Evolutionary conservation across 2,113 vertebrate species (phyloP).

Genomic region (Lynx canadensis): DNA sequence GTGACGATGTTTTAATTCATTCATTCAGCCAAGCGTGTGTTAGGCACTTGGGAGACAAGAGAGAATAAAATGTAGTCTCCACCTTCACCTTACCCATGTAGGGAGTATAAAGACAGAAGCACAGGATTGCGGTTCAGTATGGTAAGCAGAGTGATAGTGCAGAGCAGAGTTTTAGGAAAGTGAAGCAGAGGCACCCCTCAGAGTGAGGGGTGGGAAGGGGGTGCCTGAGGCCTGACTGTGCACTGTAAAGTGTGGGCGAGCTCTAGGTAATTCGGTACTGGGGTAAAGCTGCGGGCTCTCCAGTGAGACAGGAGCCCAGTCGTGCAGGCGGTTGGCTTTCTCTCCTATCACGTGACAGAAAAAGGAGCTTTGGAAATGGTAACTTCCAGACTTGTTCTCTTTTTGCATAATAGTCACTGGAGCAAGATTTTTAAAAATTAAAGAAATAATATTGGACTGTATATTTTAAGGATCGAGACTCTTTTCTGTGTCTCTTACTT

Average conservation of each 20-base stretch:
- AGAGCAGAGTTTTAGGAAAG: background rate
- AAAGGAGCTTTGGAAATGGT: background rate
- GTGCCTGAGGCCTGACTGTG: background rate
- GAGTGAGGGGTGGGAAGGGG: too few relatives aligned
- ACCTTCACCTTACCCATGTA: background rate
- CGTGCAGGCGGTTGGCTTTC: background rate
- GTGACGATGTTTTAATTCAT: background rate
- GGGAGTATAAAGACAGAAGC: background rate
- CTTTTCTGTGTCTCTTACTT: background rate
- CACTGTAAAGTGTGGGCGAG: rapidly evolving
- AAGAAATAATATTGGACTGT: background rate
- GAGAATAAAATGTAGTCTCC: background rate
- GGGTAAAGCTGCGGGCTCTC: background rate
- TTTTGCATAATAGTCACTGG: background rate
- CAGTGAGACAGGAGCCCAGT: background rate
- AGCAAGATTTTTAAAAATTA: background rate
- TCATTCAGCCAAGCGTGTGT: background rate
- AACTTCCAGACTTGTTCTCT: background rate
- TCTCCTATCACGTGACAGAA: background rate
- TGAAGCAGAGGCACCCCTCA: background rate
- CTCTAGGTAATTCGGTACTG: rapidly evolving
- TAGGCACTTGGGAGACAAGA: background rate
- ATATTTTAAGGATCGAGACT: background rate
- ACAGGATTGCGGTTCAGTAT: rapidly evolving
- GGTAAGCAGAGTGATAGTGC: background rate